Evolutionary conservation across 1,140 invertebrate genomes (phyloP).

Genomic region (Acromyrmex echinatior): DNA sequence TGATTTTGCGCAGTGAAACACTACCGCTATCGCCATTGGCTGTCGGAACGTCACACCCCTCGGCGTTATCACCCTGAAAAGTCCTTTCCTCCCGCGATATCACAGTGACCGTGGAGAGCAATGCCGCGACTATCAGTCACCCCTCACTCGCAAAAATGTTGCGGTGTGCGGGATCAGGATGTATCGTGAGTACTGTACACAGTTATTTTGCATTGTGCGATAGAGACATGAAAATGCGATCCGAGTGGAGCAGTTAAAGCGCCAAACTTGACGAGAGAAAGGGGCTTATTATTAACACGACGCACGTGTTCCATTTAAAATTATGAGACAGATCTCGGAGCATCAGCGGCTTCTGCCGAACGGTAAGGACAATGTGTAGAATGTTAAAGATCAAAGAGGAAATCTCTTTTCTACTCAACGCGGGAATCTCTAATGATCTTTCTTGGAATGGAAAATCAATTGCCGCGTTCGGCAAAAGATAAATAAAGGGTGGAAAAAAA

Average conservation of each 20-base stretch:
- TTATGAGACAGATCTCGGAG: slow-evolving; percentile 28
- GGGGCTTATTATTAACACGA: slow-evolving; percentile 10
- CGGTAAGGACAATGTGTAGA: neutral
- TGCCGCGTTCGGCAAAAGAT: neutral
- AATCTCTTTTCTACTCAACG: neutral
- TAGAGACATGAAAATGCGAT: neutral
- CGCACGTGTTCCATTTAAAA: slow-evolving; percentile 46
- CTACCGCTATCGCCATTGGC: slow-evolving; percentile 40
- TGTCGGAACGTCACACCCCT: slow-evolving; percentile 49
- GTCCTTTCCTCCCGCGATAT: slow-evolving; percentile 50
- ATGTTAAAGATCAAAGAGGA: neutral
- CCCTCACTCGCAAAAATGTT: neutral
- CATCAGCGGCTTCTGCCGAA: neutral
- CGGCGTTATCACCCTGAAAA: slow-evolving; percentile 41
- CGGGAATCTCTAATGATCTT: neutral
- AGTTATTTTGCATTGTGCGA: neutral
- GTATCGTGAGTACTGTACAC: neutral
- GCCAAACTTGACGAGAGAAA: neutral
- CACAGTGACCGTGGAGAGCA: slow-evolving; percentile 42
- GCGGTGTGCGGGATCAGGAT: neutral
- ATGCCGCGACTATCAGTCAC: neutral
- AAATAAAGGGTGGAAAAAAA: neutral
- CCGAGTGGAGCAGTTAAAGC: neutral
- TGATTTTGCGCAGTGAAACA: slow-evolving; percentile 54
- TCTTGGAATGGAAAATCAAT: no score